Evolutionary conservation across 2,797 vertebrate species (phyloP).

Genomic region (Galago senegalensis): DNA sequence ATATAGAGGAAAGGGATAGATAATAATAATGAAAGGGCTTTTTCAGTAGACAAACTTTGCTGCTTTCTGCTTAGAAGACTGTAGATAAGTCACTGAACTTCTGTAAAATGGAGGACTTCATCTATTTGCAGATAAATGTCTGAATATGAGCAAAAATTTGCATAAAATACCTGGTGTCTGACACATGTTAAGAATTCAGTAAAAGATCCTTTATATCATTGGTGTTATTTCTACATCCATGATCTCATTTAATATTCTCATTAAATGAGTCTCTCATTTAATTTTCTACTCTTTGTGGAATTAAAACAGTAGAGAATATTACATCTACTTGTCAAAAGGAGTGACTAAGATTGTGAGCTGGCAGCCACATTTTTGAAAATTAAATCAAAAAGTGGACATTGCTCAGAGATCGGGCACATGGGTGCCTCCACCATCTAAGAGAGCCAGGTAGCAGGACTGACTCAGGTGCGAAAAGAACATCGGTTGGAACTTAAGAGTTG

Average conservation of each 20-base stretch:
- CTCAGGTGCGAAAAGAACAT: background rate
- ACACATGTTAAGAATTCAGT: background rate
- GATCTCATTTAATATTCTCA: constrained; percentile 22
- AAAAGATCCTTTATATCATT: constrained; percentile 8
- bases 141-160: constrained; percentile 6
- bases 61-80: background rate
- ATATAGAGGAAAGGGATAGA: background rate
- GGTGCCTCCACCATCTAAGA: background rate
- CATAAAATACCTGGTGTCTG: background rate
- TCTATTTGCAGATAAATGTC: background rate
- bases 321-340: background rate
- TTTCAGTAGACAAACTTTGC: constrained; percentile 12
- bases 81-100: constrained; percentile 36
- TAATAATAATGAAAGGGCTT: background rate
- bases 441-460: background rate
- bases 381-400: background rate
- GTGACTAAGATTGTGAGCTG: background rate
- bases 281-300: background rate
- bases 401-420: background rate
- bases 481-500: background rate
- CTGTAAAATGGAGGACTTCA: background rate
- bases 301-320: constrained; percentile 11
- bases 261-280: background rate
- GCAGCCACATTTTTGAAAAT: constrained; percentile 33
- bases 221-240: background rate